These are phyloP conservation scores for Molossus alvarezi DNA, from an alignment of 2,797 vertebrate species.

Conservation along the genomic window DNA sequence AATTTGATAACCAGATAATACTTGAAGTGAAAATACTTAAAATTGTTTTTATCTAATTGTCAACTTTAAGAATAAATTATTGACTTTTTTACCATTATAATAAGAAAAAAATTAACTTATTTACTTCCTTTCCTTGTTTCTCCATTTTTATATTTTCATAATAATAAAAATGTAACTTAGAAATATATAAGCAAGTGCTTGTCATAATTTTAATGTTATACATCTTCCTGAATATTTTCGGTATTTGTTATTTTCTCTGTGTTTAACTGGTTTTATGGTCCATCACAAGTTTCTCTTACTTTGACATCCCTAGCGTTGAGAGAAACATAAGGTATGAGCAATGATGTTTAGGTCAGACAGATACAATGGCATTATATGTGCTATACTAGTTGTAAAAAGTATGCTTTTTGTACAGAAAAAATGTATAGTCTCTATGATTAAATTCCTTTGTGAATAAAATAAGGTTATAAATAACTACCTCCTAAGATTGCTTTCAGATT, in stretches of 20 bases:
- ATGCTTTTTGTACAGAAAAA: background rate
- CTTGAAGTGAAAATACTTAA: background rate
- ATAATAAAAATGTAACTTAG: constrained; percentile 27
- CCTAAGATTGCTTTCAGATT: background rate
- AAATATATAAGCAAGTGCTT: background rate
- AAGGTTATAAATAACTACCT: constrained; percentile 43
- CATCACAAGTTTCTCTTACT: background rate
- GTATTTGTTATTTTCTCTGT: background rate
- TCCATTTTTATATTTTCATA: background rate
- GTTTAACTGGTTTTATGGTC: background rate
- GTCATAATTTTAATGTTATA: background rate
- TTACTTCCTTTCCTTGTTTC: background rate
- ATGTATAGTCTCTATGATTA: constrained; percentile 17
- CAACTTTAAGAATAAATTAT: background rate
- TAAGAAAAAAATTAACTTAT: background rate
- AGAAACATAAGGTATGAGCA: background rate
- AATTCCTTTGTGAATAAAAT: constrained; percentile 35
- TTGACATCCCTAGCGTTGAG: background rate
- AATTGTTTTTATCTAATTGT: background rate
- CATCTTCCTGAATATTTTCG: background rate
- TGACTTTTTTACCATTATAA: background rate
- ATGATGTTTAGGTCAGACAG: background rate
- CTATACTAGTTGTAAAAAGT: background rate
- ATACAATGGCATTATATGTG: background rate
- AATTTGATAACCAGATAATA: background rate